phyloP scores from a whole-genome alignment of 2,888 invertebrate genomes.

The Ophion obscuratus region DNA sequence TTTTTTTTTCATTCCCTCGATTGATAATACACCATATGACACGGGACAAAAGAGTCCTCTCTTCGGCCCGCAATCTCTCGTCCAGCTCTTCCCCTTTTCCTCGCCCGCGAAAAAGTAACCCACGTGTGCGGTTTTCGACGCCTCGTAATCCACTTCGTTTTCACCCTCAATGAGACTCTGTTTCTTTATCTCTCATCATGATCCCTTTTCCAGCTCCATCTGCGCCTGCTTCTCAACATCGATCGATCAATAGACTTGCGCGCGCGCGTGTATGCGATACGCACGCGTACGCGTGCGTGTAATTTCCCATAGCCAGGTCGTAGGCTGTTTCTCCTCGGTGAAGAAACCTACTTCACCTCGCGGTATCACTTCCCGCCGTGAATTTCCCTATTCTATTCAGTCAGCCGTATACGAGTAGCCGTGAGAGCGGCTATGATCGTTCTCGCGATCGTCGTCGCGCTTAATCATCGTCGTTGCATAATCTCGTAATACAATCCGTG shows the following conservation, averaged over 20 bases:
- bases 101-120: neutral
- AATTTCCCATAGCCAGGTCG: neutral
- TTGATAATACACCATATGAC: slow-evolving; percentile 56
- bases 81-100: neutral
- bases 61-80: neutral
- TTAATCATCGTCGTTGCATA: slow-evolving; percentile 41
- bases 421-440: slow-evolving; percentile 2
- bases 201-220: slow-evolving; percentile 21
- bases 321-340: neutral
- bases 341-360: neutral
- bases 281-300: neutral
- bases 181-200: slow-evolving; percentile 16
- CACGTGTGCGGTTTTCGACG: slow-evolving; percentile 5
- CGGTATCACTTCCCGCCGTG: neutral
- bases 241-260: slow-evolving; percentile 34
- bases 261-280: neutral
- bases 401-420: slow-evolving; percentile 5
- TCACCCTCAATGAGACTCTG: neutral
- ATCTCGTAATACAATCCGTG: slow-evolving; percentile 25
- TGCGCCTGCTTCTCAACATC: slow-evolving; percentile 32
- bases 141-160: slow-evolving; percentile 36
- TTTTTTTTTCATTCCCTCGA: slow-evolving; percentile 60
- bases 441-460: neutral
- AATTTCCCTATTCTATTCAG: slow-evolving; percentile 40
- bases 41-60: slow-evolving; percentile 25